Evolutionary conservation across 2,113 vertebrate genomes (phyloP), one percentile per base, ranked within the genome.

Genomic region (Rhinogobius similis): DNA sequence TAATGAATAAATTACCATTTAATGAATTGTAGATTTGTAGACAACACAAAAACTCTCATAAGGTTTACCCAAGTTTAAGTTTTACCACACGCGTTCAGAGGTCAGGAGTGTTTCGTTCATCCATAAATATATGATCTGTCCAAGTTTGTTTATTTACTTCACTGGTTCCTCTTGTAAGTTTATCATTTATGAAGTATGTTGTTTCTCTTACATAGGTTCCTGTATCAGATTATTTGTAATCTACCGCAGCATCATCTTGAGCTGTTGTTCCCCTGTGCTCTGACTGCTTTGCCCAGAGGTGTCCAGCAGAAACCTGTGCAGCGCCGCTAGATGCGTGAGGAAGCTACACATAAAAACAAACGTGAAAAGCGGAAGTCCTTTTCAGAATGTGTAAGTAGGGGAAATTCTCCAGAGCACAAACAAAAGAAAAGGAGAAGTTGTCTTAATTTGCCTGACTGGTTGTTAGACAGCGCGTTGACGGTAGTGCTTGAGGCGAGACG

Each of bases 361-460:
- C 10, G 1, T 38, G n/a, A 85, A 88, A 91, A 89, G 88, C 78
- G 89, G 88, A 90, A 88, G 87, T 86, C 71, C 74, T 48, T 43
- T 55, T 52, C 48, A 24, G 58, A 70, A 56, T 18, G 43, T 32
- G 4, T 77, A 50, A 82, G 85, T 75, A 76, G 55, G 75, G 87
- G 82, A 86, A 85, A 86, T 86, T 66, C 72, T 23, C 75, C 55
- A 56, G 62, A 69, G 77, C 64, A 65, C 36, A 87, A 83, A 87
- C 79, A 89, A 85, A 77, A 72, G 68, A 85, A 85, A 90, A 87
- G 1, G 77, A 86, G 88, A 89, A 91, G 89, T 88, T 12, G 5
- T 21, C 11, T 65, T 24, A 62, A 86, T 90, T 88, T 87, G 84
- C 86, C 79, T 88, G 46, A 1, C 23, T 65, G 72, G 38, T 32